Conservation (phyloP, 1,140 invertebrate genomes). For the Meloidogyne hapla region DNA sequence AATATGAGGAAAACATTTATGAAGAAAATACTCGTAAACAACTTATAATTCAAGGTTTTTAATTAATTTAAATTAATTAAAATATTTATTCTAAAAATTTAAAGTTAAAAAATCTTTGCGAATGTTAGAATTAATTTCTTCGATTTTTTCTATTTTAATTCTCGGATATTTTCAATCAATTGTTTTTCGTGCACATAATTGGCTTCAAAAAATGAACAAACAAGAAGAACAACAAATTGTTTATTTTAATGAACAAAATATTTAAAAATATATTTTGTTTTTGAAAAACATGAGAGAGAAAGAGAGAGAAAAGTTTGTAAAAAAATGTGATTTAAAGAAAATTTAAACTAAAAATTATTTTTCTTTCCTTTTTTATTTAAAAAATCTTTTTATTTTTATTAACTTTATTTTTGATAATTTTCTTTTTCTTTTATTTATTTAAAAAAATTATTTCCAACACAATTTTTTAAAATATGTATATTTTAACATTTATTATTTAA, state of each 20-base stretch:
- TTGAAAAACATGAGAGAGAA: too few species aligned
- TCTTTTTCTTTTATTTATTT: too few species aligned
- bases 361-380: too few species aligned
- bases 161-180: conserved; percentile 7
- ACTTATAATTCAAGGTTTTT: not conserved
- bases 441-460: too few species aligned
- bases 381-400: too few species aligned
- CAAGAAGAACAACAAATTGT: conserved; percentile 8
- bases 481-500: too few species aligned
- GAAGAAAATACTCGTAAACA: not conserved
- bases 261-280: not conserved
- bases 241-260: not conserved
- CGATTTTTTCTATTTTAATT: not conserved
- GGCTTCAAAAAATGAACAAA: conserved; percentile 5
- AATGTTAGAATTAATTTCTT: conserved; percentile 1
- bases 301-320: too few species aligned
- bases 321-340: too few species aligned
- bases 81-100: too few species aligned
- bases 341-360: too few species aligned
- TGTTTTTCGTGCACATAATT: conserved; percentile 11
- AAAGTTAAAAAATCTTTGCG: not conserved
- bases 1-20: not conserved
- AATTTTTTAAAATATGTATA: too few species aligned
- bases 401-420: too few species aligned
- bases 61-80: not conserved